These are phyloP conservation scores for Leptopilina clavipes DNA, from an alignment of 1,140 invertebrate genomes.

Conservation along the genomic window DNA sequence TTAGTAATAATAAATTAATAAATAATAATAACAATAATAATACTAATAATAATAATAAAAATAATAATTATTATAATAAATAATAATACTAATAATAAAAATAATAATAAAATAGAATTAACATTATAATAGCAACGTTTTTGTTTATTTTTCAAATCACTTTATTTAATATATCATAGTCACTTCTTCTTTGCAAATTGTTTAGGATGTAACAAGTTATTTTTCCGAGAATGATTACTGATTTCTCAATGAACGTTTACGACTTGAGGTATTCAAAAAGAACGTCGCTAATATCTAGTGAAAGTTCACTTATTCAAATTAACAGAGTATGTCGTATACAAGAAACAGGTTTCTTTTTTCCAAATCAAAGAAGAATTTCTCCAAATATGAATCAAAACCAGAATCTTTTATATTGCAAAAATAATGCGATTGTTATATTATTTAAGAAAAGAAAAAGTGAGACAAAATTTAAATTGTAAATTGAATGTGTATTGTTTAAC, in stretches of 20 bases:
- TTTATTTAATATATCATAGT: too few relatives aligned
- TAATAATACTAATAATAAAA: too few relatives aligned
- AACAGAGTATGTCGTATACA: slow-evolving; percentile 4
- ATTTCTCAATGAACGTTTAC: neutral
- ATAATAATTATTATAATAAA: too few relatives aligned
- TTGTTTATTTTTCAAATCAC: too few relatives aligned
- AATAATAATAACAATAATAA: too few relatives aligned
- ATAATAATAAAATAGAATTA: too few relatives aligned
- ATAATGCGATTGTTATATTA: neutral
- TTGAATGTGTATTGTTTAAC: too few relatives aligned
- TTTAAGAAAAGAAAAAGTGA: neutral
- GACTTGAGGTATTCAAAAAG: neutral
- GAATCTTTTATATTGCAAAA: neutral
- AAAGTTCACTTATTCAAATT: slow-evolving; percentile 17
- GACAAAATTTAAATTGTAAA: too few relatives aligned
- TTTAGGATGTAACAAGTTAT: neutral
- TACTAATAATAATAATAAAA: too few relatives aligned
- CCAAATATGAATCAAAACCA: neutral
- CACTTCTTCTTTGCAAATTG: too few relatives aligned
- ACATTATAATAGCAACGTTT: too few relatives aligned
- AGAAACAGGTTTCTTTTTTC: slow-evolving; percentile 14
- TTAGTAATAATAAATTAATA: too few relatives aligned
- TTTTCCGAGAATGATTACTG: neutral
- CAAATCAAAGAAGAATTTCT: neutral
- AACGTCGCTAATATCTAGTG: slow-evolving; percentile 19